Percentiles rank a stretch among this genome's conserved stretches.
Evolutionary conservation across 2,797 vertebrate genomes (phyloP).

Genomic region (Schizothorax lantsangensis): DNA sequence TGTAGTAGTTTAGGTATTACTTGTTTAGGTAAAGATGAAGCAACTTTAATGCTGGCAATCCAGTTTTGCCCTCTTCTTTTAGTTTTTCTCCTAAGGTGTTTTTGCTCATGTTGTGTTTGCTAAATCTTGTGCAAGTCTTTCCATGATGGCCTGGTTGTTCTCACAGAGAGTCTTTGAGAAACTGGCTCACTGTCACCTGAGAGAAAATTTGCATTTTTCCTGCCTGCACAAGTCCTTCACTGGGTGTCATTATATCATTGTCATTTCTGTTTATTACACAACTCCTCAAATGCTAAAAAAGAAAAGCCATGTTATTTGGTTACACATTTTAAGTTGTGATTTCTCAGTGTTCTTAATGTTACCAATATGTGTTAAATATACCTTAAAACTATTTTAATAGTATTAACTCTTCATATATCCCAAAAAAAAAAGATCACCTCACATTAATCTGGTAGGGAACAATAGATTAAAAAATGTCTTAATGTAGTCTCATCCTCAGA

Average conservation of each 20-base stretch:
- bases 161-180: slow-evolving; percentile 46
- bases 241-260: slow-evolving; percentile 30
- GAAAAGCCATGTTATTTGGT: background rate
- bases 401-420: background rate
- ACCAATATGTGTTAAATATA: background rate
- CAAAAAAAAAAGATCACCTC: background rate
- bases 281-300: slow-evolving; percentile 29
- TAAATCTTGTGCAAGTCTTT: slow-evolving; percentile 26
- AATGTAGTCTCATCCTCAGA: background rate
- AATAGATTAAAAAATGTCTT: background rate
- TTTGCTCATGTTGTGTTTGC: slow-evolving; percentile 34
- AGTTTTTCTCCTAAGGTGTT: slow-evolving; percentile 51
- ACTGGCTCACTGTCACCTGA: slow-evolving; percentile 40
- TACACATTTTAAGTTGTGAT: background rate
- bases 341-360: slow-evolving; percentile 7
- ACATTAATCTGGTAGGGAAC: background rate
- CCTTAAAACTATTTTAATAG: background rate
- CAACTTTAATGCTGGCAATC: background rate
- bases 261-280: slow-evolving; percentile 44
- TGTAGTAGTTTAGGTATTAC: background rate
- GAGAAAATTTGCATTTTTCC: slow-evolving; percentile 49
- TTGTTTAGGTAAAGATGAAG: slow-evolving; percentile 7
- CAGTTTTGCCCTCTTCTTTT: slow-evolving; percentile 19
- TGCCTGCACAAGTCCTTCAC: slow-evolving; percentile 55
- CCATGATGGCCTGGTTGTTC: slow-evolving; percentile 37